Base-by-base conservation (phyloP, 2,888 invertebrate genomes). In the Lithophane leautieri region DNA sequence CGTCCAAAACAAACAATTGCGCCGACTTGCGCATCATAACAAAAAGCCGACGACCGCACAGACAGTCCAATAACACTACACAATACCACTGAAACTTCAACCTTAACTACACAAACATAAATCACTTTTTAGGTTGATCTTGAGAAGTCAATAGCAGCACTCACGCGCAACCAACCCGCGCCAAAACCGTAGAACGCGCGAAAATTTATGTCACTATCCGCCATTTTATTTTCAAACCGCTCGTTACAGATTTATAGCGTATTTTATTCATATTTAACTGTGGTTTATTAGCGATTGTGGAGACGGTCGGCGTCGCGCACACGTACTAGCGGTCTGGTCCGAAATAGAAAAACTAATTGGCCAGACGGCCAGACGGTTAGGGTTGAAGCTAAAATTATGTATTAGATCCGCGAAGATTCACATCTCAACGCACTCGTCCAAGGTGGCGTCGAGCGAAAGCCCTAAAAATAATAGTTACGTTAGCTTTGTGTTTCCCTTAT, bases 261-360 rank as follows among this genome's bases (percentile, higher is more conserved):
- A 90, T 89, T 92, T 91, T 90, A 89, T 90, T 88, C 89, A 88
- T 89, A 87, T 90, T 91, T 86, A 86, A 90, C 88, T 85, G 79
- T 85, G 78, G 81, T 88, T 87, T 85, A 85, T 88, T 86, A 79
- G 75, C 76, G 82, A 85, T 88, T 84, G 84, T 75, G 76, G 85
- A 88, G 88, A 88, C 92, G 91, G 82, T 89, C 87, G 89, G 79
- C 86, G 86, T 84, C 84, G 89, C 88, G 88, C 89, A 88, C 92
- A 91, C 90, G 85, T 89, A 84, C 87, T 84, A 87, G 89, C 89
- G 85, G 88, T 91, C 91, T 91, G 92, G 87, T 92, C 93, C 88
- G 93, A 95, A 95, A 95, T 95, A 95, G 95, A 94, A 91, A 90
- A 91, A 90, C 93, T 94, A 93, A 94, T 94, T 93, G 93, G 92